Evolutionary conservation across 1,140 invertebrate genomes (phyloP).

Genomic region (Drosophila albomicans): DNA sequence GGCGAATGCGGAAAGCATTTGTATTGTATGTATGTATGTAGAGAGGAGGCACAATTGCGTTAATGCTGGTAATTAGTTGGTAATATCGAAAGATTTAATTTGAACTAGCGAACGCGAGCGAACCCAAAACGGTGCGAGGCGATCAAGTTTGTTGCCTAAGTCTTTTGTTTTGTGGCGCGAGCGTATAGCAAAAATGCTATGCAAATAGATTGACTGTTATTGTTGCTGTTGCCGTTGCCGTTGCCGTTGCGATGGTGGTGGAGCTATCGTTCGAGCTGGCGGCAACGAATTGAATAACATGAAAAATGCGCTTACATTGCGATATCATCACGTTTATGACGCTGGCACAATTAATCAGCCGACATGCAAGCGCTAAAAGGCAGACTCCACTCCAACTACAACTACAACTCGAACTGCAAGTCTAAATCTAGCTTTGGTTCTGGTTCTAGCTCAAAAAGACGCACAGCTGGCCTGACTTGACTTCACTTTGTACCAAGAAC

Average conservation of each 20-base stretch:
- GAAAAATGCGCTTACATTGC: constrained; percentile 83
- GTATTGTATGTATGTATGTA: neutral
- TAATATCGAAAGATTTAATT: constrained; percentile 74
- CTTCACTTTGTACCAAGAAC: constrained; percentile 38
- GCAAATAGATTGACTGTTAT: constrained; percentile 66
- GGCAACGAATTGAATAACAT: constrained; percentile 83
- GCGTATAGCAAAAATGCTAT: constrained; percentile 50
- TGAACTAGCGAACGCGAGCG: constrained; percentile 1
- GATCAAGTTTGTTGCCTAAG: constrained; percentile 71
- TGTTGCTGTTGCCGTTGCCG: constrained; percentile 2
- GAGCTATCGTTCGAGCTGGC: constrained; percentile 39
- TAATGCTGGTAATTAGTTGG: constrained; percentile 80
- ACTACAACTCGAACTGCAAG: constrained; percentile 3
- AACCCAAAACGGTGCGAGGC: constrained; percentile 52
- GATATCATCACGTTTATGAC: constrained; percentile 84
- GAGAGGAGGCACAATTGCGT: constrained; percentile 69
- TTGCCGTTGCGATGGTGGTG: constrained; percentile 1
- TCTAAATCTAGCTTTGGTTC: neutral
- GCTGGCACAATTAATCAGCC: constrained; percentile 83
- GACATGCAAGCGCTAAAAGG: constrained; percentile 82
- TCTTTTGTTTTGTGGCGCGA: constrained; percentile 69
- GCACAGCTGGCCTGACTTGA: constrained; percentile 46
- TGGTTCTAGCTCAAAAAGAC: constrained; percentile 15
- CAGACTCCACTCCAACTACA: constrained; percentile 39
- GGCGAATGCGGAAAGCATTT: constrained; percentile 41